These are phyloP conservation scores for Potamilus streckersoni DNA, from an alignment of 1,140 invertebrate species.

Conservation along the genomic window DNA sequence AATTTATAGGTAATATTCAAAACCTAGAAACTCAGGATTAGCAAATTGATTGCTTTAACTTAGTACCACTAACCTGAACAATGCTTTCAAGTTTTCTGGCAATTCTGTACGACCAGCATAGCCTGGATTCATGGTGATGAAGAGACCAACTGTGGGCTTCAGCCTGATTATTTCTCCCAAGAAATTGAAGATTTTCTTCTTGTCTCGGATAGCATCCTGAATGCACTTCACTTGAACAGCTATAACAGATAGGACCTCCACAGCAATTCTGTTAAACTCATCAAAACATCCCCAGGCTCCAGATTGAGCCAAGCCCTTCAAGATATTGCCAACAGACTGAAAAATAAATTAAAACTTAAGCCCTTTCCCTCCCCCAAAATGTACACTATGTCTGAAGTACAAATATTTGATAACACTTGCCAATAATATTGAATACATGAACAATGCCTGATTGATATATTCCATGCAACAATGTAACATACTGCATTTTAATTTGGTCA, in stretches of 20 bases:
- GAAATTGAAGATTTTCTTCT: constrained; percentile 87
- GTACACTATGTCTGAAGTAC: too few species aligned
- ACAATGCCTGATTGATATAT: too few species aligned
- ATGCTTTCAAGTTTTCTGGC: constrained; percentile 85
- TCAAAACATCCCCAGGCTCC: constrained; percentile 97
- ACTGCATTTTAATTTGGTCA: too few species aligned
- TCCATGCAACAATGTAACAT: too few species aligned
- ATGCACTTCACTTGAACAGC: constrained; percentile 93
- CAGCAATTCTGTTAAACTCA: constrained; percentile 94
- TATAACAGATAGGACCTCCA: constrained; percentile 94
- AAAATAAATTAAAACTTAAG: constrained; percentile 35
- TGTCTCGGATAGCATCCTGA: constrained; percentile 90
- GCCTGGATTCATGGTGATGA: constrained; percentile 96
- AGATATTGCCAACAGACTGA: constrained; percentile 93
- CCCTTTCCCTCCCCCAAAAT: too few species aligned
- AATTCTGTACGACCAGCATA: constrained; percentile 94
- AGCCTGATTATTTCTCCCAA: constrained; percentile 91
- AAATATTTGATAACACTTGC: too few species aligned
- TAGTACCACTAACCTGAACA: constrained; percentile 74
- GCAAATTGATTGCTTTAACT: too few species aligned
- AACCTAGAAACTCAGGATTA: too few species aligned
- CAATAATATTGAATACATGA: too few species aligned
- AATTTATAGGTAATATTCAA: too few species aligned
- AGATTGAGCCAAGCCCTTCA: constrained; percentile 93
- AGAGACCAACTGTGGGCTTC: constrained; percentile 87